Evolutionary conservation across 2,113 vertebrate species (phyloP).

Genomic region (Salvelinus namaycush): DNA sequence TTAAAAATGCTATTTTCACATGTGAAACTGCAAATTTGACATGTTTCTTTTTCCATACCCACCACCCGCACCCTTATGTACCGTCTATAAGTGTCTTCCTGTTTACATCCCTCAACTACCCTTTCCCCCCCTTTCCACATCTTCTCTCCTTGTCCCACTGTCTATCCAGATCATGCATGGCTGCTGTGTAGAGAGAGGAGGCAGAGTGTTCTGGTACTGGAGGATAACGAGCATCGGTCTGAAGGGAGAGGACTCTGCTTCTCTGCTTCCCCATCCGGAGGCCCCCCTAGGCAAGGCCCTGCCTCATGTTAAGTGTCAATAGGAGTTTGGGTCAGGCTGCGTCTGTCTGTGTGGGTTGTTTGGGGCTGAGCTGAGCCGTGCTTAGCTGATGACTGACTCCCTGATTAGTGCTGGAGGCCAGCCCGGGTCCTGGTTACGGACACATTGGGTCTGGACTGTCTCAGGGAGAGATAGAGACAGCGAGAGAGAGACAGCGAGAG

Average conservation of each 20-base stretch:
- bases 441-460: constrained; percentile 11
- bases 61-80: too few relatives aligned
- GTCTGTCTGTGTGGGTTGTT: constrained; percentile 14
- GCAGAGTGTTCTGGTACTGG: too few relatives aligned
- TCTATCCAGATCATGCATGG: neutral
- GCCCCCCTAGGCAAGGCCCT: constrained; percentile 7
- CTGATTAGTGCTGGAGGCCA: constrained; percentile 45
- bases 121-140: constrained; percentile 16
- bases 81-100: constrained; percentile 14
- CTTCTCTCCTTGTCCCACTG: neutral
- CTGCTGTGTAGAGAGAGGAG: too few relatives aligned
- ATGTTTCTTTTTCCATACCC: constrained; percentile 20
- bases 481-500: neutral
- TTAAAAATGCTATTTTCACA: too few relatives aligned
- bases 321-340: constrained; percentile 38
- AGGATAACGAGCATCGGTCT: neutral
- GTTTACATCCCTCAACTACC: constrained; percentile 31
- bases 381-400: constrained; percentile 30
- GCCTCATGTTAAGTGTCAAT: constrained; percentile 31
- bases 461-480: neutral
- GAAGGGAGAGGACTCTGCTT: neutral
- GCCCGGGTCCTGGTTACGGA: too few relatives aligned
- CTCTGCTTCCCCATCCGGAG: neutral
- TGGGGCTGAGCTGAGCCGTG: constrained; percentile 8
- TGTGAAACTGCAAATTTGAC: too few relatives aligned